phyloP scores from a whole-genome alignment of 1,140 invertebrate species.

The Pseudomyrmex cubaensis region DNA sequence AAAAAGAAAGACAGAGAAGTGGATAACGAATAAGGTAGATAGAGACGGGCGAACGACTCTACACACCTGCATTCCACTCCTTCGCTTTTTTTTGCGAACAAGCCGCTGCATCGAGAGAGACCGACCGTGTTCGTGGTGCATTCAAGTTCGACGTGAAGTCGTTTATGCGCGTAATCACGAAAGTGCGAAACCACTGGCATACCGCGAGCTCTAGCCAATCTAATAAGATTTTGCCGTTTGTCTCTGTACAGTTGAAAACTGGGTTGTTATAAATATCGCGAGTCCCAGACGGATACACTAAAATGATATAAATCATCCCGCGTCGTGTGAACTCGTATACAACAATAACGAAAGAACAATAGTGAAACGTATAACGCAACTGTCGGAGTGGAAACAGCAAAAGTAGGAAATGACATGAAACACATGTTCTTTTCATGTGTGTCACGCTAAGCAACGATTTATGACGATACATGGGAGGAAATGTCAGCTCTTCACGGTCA shows the following conservation, averaged over 20 bases:
- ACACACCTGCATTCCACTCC: conserved; percentile 68
- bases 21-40: conserved; percentile 4
- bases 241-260: too few relatives aligned
- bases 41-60: conserved; percentile 28
- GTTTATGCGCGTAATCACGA: conserved; percentile 21
- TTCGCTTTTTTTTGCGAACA: conserved; percentile 49
- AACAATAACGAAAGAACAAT: too few relatives aligned
- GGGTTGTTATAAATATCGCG: too few relatives aligned
- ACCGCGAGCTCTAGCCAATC: too few relatives aligned
- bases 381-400: background rate
- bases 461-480: background rate
- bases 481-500: background rate
- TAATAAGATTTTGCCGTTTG: too few relatives aligned
- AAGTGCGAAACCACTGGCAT: background rate
- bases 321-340: background rate
- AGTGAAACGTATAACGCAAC: background rate
- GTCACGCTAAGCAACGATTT: conserved; percentile 45
- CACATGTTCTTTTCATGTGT: conserved; percentile 48
- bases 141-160: conserved; percentile 24
- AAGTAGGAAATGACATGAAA: background rate
- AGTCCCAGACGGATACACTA: background rate
- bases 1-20: conserved; percentile 8
- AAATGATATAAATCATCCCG: background rate
- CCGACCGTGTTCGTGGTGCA: background rate
- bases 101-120: conserved; percentile 32